phyloP scores from a whole-genome alignment of 2,113 vertebrate species.

The Dascyllus trimaculatus region DNA sequence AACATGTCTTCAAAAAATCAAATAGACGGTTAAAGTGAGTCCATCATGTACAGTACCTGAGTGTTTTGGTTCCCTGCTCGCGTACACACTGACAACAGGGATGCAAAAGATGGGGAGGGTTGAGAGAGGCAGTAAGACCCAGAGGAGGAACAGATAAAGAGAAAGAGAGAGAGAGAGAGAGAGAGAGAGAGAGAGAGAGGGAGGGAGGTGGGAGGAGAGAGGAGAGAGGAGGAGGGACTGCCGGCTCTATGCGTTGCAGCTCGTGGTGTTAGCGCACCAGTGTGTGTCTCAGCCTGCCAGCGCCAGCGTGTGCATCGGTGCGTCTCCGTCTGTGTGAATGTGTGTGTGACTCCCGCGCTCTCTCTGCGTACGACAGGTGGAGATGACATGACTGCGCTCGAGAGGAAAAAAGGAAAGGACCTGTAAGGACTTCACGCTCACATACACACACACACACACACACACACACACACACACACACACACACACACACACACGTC shows the following conservation, averaged over 20 bases:
- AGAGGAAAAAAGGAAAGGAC: conserved; percentile 82
- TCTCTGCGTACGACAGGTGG: conserved; percentile 78
- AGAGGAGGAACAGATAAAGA: conserved; percentile 71
- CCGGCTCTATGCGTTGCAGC: conserved; percentile 64
- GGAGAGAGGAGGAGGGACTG: conserved; percentile 71
- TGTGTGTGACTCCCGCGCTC: conserved; percentile 74
- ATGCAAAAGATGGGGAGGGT: conserved; percentile 29
- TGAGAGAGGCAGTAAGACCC: conserved; percentile 75
- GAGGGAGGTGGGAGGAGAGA: conserved; percentile 58
- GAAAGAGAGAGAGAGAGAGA: conserved; percentile 31
- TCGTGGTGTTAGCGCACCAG: conserved; percentile 59
- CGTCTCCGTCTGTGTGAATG: conserved; percentile 62
- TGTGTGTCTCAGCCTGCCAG: conserved; percentile 71
- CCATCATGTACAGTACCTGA: not conserved
- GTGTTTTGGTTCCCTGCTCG: conserved; percentile 1
- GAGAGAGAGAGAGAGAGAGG: conserved; percentile 53
- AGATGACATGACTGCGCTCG: conserved; percentile 84
- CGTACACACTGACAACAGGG: conserved; percentile 13
- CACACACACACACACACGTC: conserved; percentile 1
- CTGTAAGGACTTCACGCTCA: conserved; percentile 75
- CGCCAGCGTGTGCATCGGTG: conserved; percentile 63
- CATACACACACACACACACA: conserved; percentile 23
- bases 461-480: conserved; percentile 20
- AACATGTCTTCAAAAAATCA: not conserved
- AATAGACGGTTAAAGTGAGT: not conserved